Evolutionary conservation across 2,797 vertebrate species (phyloP), one percentile per base, ranked within the genome.

Genomic region (Fratercula arctica): DNA sequence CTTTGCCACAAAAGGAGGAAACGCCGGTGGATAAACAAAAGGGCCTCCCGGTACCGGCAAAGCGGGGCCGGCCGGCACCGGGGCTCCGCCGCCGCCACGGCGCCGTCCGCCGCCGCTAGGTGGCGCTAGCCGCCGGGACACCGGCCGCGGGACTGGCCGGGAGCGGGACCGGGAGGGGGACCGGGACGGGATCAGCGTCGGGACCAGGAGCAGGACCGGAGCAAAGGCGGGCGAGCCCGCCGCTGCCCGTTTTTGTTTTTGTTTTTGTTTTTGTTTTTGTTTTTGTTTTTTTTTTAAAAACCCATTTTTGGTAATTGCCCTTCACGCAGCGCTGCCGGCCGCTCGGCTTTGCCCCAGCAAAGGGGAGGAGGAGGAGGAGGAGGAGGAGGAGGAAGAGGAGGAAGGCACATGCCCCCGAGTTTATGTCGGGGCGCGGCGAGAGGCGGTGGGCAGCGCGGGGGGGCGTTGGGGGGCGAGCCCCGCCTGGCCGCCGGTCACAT

Each of bases 1-100:
- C 96, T 96, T 89, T 95, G 96, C 69, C 91, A 92, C 89, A 98
- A 98, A 98, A 97, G 97, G 70, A 98, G 98, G 98, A 98, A 98
- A 96, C 95, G 97, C 94, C 82, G 90, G 74, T 93, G 97, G 97
- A 97, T 93, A 98, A 98, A 98, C 97, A 98, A 97, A 96, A 92
- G 96, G 95, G 93, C 90, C 96, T 96, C 97, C 87, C 95, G 92
- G 98, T 98, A 98, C 98, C 97, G 97, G 97, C 85, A 84, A 10
- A 72, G 94, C 94, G 90, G 88, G 90, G 80, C 88, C 90, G 80
- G 39, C 19, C 73, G 61, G 66, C 51, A n/a, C 75, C 84, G 80
- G 51, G 51, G 54, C 69, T 17, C 35, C 10, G 23, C 41, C 39
- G 54, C 17, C 39, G 72, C 35, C 13, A 3, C 2, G 5, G 29